phyloP scores from a whole-genome alignment of 1,140 invertebrate genomes.

The Bombus haemorrhoidalis region DNA sequence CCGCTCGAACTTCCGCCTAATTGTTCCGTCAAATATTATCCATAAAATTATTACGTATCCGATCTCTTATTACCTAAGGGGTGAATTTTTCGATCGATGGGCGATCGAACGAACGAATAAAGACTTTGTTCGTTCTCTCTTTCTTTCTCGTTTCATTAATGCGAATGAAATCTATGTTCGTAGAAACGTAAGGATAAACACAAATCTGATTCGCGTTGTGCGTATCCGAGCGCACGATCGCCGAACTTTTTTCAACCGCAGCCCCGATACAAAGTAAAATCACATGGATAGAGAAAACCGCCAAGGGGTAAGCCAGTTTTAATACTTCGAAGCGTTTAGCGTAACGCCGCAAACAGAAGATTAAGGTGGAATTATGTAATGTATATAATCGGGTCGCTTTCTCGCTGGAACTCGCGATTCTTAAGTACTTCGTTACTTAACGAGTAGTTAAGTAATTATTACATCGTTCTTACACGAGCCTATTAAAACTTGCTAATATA shows the following conservation, averaged over 20 bases:
- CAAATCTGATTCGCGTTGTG: not conserved
- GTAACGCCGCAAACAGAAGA: constrained; percentile 19
- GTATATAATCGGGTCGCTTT: constrained; percentile 9
- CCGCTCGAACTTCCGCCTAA: not conserved
- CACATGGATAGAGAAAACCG: not conserved
- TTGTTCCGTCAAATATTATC: not conserved
- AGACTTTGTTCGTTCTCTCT: not conserved
- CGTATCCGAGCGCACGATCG: too few species aligned
- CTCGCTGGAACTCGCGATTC: constrained; percentile 4
- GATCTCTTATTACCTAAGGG: too few species aligned
- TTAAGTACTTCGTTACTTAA: constrained; percentile 2
- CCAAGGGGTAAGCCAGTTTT: constrained; percentile 3
- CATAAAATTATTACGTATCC: not conserved
- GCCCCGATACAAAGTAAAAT: not conserved
- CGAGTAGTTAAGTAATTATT: constrained; percentile 33
- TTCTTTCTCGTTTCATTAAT: not conserved
- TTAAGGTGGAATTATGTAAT: constrained; percentile 21
- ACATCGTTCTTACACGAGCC: not conserved
- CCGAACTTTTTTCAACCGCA: too few species aligned
- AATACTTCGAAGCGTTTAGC: constrained; percentile 37
- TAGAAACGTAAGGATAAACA: not conserved
- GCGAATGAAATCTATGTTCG: not conserved
- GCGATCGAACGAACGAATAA: too few species aligned
- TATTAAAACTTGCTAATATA: constrained; percentile 23
- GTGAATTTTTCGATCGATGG: too few species aligned